Conservation (phyloP, 2,113 vertebrate species). For the Elephas maximus region DNA sequence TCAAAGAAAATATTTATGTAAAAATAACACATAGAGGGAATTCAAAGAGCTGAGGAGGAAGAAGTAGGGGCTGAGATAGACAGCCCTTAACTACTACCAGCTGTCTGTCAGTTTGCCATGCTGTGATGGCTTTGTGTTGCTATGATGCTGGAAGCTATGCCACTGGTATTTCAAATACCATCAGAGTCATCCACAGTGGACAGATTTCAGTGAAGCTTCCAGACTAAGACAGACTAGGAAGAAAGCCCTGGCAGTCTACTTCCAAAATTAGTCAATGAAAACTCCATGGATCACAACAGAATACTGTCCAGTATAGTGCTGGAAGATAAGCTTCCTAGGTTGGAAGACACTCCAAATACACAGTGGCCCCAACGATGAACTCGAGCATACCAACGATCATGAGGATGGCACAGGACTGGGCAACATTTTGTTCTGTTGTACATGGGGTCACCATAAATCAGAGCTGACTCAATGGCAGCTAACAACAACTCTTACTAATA, state of each 20-base stretch:
- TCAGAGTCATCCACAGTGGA: not conserved
- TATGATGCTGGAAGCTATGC: not conserved
- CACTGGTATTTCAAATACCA: not conserved
- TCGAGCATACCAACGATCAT: not conserved
- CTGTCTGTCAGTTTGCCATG: not conserved
- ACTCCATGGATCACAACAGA: not conserved
- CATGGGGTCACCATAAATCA: not conserved
- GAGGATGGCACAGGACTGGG: not conserved
- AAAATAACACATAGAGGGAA: constrained; percentile 76
- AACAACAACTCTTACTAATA: not conserved
- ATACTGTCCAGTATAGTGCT: not conserved
- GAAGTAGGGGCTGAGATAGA: not conserved
- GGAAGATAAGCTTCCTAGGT: not conserved
- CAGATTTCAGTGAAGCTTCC: not conserved
- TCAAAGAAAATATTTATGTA: constrained; percentile 82
- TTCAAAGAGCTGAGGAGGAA: constrained; percentile 59
- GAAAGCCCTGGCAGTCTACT: not conserved
- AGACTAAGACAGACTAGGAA: not conserved
- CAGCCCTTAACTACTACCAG: not conserved
- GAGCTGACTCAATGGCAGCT: not conserved
- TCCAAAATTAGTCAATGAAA: not conserved
- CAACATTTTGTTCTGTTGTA: not conserved
- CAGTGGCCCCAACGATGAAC: not conserved
- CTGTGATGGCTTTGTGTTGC: not conserved
- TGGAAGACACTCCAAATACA: not conserved